These are phyloP conservation scores for Zelostemma sp. DNA, from an alignment of 1,140 invertebrate genomes.

Conservation along the genomic window DNA sequence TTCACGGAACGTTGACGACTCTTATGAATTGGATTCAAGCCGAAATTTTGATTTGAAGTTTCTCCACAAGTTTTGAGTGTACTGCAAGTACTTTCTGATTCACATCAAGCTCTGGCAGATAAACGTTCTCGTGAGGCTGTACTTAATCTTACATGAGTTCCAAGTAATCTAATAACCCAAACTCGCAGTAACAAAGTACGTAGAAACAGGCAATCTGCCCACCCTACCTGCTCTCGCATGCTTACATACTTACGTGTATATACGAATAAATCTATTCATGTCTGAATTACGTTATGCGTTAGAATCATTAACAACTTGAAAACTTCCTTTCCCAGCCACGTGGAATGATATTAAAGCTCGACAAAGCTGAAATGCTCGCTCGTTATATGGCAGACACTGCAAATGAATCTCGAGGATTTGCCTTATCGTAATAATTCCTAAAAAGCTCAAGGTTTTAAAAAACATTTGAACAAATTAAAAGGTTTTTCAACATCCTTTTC, in stretches of 20 bases:
- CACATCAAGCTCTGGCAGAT: conserved; percentile 47
- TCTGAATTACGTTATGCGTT: conserved; percentile 12
- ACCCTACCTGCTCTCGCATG: conserved; percentile 4
- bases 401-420: conserved; percentile 1
- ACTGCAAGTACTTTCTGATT: conserved; percentile 28
- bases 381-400: conserved; percentile 5
- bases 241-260: conserved; percentile 10
- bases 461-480: too few species aligned
- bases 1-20: too few species aligned
- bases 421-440: too few species aligned
- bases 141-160: conserved; percentile 50
- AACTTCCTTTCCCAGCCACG: conserved; percentile 15
- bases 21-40: conserved; percentile 4
- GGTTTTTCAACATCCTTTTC: too few species aligned
- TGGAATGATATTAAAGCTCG: conserved; percentile 19
- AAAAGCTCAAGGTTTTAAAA: too few species aligned
- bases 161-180: conserved; percentile 38
- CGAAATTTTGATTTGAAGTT: conserved; percentile 8
- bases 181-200: conserved; percentile 32
- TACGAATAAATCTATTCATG: conserved; percentile 28
- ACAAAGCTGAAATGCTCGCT: conserved; percentile 12
- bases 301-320: conserved; percentile 18
- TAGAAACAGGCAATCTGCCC: conserved; percentile 35
- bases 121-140: conserved; percentile 35
- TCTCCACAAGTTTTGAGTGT: conserved; percentile 2